Evolutionary conservation across 2,797 vertebrate genomes (phyloP).

Genomic region (Catostomus latipinnis): DNA sequence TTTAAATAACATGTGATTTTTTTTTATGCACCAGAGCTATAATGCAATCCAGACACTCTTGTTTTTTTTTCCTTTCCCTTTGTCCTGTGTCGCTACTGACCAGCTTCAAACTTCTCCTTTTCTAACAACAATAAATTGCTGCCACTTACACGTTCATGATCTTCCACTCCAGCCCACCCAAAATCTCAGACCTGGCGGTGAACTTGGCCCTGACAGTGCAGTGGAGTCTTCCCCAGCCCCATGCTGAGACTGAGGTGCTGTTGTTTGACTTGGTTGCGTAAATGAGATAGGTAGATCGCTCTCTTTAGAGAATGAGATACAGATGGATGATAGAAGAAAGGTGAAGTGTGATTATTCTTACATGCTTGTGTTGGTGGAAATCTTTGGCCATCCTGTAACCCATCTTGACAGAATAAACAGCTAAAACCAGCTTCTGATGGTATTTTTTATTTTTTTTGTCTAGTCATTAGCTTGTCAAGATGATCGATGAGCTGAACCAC

Average conservation of each 20-base stretch:
- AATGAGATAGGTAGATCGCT: slow-evolving; percentile 66
- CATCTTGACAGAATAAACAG: neutral
- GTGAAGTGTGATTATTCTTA: slow-evolving; percentile 52
- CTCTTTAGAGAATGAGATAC: slow-evolving; percentile 67
- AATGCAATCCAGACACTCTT: slow-evolving; percentile 78
- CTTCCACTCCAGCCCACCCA: slow-evolving; percentile 63
- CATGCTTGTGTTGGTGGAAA: slow-evolving; percentile 16
- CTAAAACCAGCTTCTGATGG: slow-evolving; percentile 7
- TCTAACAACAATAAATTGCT: slow-evolving; percentile 79
- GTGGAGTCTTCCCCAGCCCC: slow-evolving; percentile 4
- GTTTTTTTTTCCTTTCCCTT: slow-evolving; percentile 58
- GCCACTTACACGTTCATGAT: slow-evolving; percentile 66
- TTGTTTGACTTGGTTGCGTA: slow-evolving; percentile 71
- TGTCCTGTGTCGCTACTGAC: slow-evolving; percentile 75
- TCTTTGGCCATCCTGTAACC: slow-evolving; percentile 8
- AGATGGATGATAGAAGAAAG: slow-evolving; percentile 66
- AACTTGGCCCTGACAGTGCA: slow-evolving; percentile 41
- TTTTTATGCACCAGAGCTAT: slow-evolving; percentile 67
- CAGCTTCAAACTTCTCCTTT: slow-evolving; percentile 81
- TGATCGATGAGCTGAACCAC: neutral
- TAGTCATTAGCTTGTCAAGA: slow-evolving; percentile 22
- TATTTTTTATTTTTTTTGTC: neutral
- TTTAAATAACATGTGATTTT: slow-evolving; percentile 36
- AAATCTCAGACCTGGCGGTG: slow-evolving; percentile 37
- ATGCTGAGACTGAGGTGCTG: slow-evolving; percentile 28